A percentile compares a stretch with the other conserved stretches of the same genome.
Evolutionary conservation across 1,140 invertebrate genomes (phyloP).

Genomic region (Mactra quadrangularis): DNA sequence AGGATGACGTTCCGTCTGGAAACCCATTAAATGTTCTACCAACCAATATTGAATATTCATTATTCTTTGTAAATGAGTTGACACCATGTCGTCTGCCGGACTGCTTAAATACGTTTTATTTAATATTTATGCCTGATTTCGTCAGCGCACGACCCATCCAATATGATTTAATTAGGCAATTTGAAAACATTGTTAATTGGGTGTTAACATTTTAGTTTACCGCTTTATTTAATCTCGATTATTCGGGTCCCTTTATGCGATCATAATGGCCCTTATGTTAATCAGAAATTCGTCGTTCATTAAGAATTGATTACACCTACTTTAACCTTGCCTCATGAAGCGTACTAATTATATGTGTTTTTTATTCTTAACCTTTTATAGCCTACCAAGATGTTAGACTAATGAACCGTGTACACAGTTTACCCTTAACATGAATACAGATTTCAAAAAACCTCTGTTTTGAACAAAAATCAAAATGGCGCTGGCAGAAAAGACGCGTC

Average conservation of each 20-base stretch:
- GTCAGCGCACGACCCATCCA: background rate
- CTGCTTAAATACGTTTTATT: too few species aligned
- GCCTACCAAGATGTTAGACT: background rate
- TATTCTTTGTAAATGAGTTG: too few species aligned
- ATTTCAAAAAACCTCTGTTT: conserved; percentile 14
- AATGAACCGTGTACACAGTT: conserved; percentile 49
- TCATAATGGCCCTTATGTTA: too few species aligned
- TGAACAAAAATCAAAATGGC: too few species aligned
- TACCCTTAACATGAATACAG: conserved; percentile 39
- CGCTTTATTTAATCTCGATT: too few species aligned
- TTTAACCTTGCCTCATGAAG: background rate
- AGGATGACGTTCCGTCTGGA: too few species aligned
- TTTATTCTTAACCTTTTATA: conserved; percentile 25
- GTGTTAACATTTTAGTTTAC: conserved; percentile 31
- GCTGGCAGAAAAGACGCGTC: conserved; percentile 14
- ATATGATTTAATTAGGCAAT: conserved; percentile 54
- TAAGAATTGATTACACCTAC: too few species aligned
- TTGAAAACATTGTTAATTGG: conserved; percentile 54
- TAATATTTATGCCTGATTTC: background rate
- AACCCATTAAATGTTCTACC: too few species aligned
- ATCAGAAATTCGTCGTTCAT: too few species aligned
- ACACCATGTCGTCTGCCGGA: too few species aligned
- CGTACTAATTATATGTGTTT: conserved; percentile 50
- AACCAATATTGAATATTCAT: too few species aligned
- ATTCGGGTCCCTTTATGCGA: too few species aligned